These are phyloP conservation scores for Antheraea yamamai DNA, from an alignment of 2,888 invertebrate genomes.

Conservation along the genomic window DNA sequence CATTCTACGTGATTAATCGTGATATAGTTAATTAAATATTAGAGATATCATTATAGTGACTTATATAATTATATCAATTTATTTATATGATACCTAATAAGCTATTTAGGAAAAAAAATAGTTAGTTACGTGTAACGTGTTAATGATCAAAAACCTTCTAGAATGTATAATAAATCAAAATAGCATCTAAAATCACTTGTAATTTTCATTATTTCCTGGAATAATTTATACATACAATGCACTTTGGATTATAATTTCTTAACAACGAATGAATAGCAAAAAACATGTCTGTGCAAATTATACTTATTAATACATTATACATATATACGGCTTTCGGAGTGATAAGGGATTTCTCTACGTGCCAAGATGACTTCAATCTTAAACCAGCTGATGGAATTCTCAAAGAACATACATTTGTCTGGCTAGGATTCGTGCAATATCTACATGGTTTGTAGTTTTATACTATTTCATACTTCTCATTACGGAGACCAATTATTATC, in stretches of 20 bases:
- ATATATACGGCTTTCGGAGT: conserved; percentile 29
- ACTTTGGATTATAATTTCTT: not conserved
- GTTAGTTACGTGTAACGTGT: too few species aligned
- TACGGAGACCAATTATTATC: not conserved
- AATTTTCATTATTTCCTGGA: not conserved
- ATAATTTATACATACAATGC: not conserved
- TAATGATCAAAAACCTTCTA: not conserved
- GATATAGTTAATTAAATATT: not conserved
- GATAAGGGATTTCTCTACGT: conserved; percentile 55
- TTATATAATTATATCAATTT: not conserved
- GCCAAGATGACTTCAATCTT: conserved; percentile 63
- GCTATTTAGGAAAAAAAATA: too few species aligned
- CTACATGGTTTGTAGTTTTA: conserved; percentile 54
- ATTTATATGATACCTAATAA: not conserved
- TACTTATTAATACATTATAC: conserved; percentile 1
- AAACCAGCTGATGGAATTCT: conserved; percentile 66
- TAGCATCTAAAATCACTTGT: not conserved
- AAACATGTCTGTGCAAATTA: not conserved
- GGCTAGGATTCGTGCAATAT: conserved; percentile 69
- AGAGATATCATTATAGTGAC: not conserved
- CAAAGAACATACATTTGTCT: conserved; percentile 59
- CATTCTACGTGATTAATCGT: not conserved
- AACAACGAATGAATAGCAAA: not conserved
- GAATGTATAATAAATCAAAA: not conserved
- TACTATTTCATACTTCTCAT: not conserved